These are phyloP conservation scores for Lethrus apterus DNA, from an alignment of 1,140 invertebrate species.

Conservation along the genomic window DNA sequence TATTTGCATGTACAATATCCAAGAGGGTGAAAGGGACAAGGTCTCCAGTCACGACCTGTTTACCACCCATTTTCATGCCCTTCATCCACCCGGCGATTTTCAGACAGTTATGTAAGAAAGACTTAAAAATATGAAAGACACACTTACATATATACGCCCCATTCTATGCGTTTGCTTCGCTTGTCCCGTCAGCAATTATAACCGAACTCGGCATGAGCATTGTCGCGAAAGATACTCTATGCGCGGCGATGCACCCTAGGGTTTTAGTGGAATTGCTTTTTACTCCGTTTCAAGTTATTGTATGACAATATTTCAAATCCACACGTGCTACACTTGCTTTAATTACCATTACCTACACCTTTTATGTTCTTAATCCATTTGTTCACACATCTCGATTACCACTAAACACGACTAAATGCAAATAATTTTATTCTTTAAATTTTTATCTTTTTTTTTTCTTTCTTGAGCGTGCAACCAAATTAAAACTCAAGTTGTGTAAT, in stretches of 20 bases:
- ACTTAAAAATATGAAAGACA: no score
- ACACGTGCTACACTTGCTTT: conserved; percentile 22
- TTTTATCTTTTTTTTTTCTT: no score
- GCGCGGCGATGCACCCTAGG: conserved; percentile 21
- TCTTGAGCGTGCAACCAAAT: no score
- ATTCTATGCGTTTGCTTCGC: conserved; percentile 15
- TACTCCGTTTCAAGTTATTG: conserved; percentile 20
- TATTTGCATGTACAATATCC: conserved; percentile 25
- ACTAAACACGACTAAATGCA: no score
- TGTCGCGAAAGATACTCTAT: conserved; percentile 14
- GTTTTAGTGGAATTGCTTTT: conserved; percentile 33
- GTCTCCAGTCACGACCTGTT: no score
- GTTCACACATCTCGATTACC: no score
- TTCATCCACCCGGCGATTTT: no score
- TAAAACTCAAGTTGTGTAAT: no score
- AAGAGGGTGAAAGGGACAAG: neutral
- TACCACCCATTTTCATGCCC: no score
- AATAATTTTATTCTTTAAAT: no score
- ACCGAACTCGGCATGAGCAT: conserved; percentile 21
- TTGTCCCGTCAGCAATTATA: conserved; percentile 23
- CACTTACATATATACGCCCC: no score
- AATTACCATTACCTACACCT: conserved; percentile 26
- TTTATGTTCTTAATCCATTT: conserved; percentile 28
- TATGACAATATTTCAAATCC: conserved; percentile 22
- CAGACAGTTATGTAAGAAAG: no score